Base-by-base conservation (phyloP, 35 echinoderm and acorn worm genomes). In the Stichopus chloronotus region DNA sequence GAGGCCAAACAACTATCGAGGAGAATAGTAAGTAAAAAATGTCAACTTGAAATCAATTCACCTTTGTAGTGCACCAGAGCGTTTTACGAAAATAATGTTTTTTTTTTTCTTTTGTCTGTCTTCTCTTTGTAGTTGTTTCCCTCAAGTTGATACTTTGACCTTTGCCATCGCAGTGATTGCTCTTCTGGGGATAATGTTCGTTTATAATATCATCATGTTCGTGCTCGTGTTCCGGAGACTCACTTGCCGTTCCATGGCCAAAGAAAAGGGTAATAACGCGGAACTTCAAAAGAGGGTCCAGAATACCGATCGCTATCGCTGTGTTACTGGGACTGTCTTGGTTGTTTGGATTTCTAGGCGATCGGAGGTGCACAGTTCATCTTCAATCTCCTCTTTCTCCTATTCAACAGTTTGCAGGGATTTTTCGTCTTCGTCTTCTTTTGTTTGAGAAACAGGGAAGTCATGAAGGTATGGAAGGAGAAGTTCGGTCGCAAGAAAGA, bases 371-470 rank as follows among this genome's bases (percentile, higher is more conserved):
- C 95, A 7, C 88, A 85, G 17, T 94, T 94, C 43, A 86, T 93
- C 13, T 94, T 96, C 76, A 83, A 96, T 56, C 57, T 92, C 16
- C 55, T 98, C 4, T 98, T 98, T 87, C 93, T 91, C 52, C 76
- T 98, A 24, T 98, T 93, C 71, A 98, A 96, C 71, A 94, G 94
- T 5, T 78, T 98, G 61, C 93, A 98, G 61, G 97, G 97, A 16
- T 81, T 96, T 5, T 92, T 94, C 59, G 90, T 98, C 71, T 98
- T 98, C 59, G 14, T 96, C 9, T 92, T 98, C 23, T 98, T 96
- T 87, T 94, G 94, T 56, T n/a, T 96, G 63, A 55, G 94, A 11
- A 93, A 95, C 53, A 68, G 90, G 11, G 97, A 98, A 30, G 88
- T 96, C 7, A 76, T 95, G 54, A 30, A 88, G 7, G 19, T 72